Base-by-base conservation (phyloP, 2,888 invertebrate genomes). In the Chloroclysta siterata region DNA sequence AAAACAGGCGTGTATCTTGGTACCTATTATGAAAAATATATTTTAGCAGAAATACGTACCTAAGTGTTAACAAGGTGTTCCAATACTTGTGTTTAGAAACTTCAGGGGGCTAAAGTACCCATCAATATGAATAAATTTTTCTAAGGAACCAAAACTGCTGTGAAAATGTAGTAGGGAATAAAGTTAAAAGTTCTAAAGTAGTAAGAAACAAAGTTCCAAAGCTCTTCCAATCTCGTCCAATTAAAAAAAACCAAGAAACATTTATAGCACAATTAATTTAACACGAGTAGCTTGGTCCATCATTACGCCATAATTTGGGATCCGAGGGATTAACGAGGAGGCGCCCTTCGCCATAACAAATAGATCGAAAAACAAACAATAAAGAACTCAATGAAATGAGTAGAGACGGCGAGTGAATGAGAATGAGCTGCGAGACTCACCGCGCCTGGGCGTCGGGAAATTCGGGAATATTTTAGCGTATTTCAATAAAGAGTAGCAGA, bases 351-450 rank as follows among this genome's bases (percentile, higher is more conserved):
- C 75, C 76, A 72, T 78, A 80, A 81, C 81, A 81, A 83, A 86
- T 80, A 82, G 79, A 77, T 78, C 78, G 82, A 79, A 81, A 85
- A 88, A 84, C 84, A 88, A 88, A 88, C 85, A 88, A 86, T 85
- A 87, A 85, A 85, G 82, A 83, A 71, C 65, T 87, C 88, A 89
- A 89, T 89, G 88, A 83, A 85, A 83, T 77, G 84, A 82, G 83
- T 81, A 53, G 47, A 60, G 36, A 80, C 85, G 86, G 66, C 72
- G 66, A 65, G 65, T 78, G 89, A 87, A 88, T 87, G 74, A 80
- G 84, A 90, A 89, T 88, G 89, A 84, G 82, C 71, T 60, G 70
- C 61, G 66, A 52, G 68, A 53, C 63, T 42, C 60, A 66, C 48
- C 64, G 64, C 61, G 64, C 55, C 65, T 61, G 66, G 68, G 65